Percentiles rank a stretch among this genome's conserved stretches.
Conservation (phyloP, 2,888 invertebrate species). For the Creontiades dilutus region DNA sequence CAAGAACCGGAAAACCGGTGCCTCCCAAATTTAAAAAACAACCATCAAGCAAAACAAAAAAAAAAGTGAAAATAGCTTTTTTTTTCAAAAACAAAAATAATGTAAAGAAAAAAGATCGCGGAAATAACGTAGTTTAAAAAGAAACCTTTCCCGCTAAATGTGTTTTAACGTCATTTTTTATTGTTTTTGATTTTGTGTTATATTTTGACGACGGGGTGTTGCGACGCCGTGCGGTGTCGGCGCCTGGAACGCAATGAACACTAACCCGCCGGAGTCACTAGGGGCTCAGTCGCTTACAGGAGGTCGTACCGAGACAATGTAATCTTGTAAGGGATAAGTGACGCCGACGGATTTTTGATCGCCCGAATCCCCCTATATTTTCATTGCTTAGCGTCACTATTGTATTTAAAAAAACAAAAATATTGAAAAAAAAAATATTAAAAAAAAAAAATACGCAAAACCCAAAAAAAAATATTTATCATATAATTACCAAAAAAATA, state of each 20-base stretch:
- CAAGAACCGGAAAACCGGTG: slow-evolving; percentile 70
- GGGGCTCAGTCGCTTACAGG: slow-evolving; percentile 82
- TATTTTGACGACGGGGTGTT: slow-evolving; percentile 66
- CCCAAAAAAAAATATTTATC: slow-evolving; percentile 57
- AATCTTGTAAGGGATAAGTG: slow-evolving; percentile 71
- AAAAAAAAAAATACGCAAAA: slow-evolving; percentile 40
- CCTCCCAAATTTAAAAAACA: slow-evolving; percentile 30
- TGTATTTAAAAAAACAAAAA: slow-evolving; percentile 75
- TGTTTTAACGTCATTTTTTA: slow-evolving; percentile 72
- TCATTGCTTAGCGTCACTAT: slow-evolving; percentile 76
- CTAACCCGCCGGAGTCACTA: slow-evolving; percentile 80
- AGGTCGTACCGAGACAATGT: slow-evolving; percentile 79
- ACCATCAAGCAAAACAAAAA: background rate
- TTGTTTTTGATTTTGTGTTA: slow-evolving; percentile 29
- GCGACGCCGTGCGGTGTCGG: slow-evolving; percentile 76
- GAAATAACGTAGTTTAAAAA: slow-evolving; percentile 73
- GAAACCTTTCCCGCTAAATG: slow-evolving; percentile 75
- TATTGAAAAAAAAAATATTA: slow-evolving; percentile 46
- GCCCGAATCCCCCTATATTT: slow-evolving; percentile 74
- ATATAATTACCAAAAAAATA: slow-evolving; percentile 68
- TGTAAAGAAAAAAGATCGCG: slow-evolving; percentile 60
- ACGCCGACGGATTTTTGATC: slow-evolving; percentile 77
- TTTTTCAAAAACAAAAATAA: slow-evolving; percentile 5
- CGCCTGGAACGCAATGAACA: slow-evolving; percentile 74
- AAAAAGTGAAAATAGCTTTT: slow-evolving; percentile 15